Evolutionary conservation across 2,888 invertebrate species (phyloP).

Genomic region (Aromia moschata): DNA sequence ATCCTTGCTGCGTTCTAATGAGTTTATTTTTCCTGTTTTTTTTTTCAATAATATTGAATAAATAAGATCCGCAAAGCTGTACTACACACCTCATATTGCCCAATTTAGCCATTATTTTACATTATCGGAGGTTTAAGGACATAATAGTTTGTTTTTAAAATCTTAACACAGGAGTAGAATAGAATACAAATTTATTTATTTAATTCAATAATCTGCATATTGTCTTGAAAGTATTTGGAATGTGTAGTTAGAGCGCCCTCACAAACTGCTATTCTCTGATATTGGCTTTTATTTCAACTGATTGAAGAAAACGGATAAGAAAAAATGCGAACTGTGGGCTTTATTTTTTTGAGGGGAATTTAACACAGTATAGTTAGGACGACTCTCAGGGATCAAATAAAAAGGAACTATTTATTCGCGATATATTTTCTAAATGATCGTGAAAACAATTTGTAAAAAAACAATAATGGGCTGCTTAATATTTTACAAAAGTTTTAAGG

Average conservation of each 20-base stretch:
- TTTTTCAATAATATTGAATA: too few species aligned
- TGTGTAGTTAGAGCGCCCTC: conserved; percentile 2
- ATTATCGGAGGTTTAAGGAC: too few species aligned
- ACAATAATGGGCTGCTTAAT: not conserved
- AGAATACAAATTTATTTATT: conserved; percentile 3
- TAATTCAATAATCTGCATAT: not conserved
- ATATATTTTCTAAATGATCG: too few species aligned
- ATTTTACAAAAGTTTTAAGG: not conserved
- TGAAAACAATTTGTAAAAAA: too few species aligned
- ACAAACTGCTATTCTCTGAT: not conserved
- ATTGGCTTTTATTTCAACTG: conserved; percentile 13
- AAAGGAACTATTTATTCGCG: too few species aligned
- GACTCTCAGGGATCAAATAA: not conserved
- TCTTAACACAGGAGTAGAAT: not conserved
- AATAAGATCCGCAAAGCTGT: too few species aligned
- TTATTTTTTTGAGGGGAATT: conserved; percentile 5
- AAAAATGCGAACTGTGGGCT: conserved; percentile 7
- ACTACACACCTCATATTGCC: too few species aligned
- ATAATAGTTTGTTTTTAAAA: too few species aligned
- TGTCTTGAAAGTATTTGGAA: conserved; percentile 7
- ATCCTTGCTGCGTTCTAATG: too few species aligned
- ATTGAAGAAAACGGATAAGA: conserved; percentile 4
- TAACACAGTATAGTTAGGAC: not conserved
- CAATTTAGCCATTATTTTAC: too few species aligned
- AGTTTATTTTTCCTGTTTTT: too few species aligned